Percentiles rank a stretch among this genome's conserved stretches.
Conservation (phyloP, 2,113 vertebrate genomes). For the Axis porcinus region DNA sequence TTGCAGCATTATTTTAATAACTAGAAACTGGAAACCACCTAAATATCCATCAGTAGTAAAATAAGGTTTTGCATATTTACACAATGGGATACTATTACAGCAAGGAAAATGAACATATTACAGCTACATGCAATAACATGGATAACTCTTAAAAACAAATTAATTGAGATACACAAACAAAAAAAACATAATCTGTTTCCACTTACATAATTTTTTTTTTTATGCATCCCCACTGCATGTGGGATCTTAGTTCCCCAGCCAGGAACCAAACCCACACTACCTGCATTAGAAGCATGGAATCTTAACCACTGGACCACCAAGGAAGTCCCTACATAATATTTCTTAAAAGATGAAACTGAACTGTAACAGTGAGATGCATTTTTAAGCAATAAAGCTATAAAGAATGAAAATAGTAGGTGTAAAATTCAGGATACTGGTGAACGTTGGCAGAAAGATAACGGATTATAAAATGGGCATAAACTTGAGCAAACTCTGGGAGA, state of each 20-base stretch:
- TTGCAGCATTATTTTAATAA: background rate
- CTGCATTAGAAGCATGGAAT: background rate
- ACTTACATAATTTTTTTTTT: background rate
- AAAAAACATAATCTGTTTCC: background rate
- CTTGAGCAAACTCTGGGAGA: background rate
- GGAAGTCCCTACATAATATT: background rate
- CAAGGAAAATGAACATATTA: background rate
- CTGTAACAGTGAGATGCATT: background rate
- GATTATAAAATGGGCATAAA: background rate
- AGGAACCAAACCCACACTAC: background rate
- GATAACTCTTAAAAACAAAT: background rate
- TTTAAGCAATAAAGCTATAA: background rate
- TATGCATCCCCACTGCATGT: background rate
- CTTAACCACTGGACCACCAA: background rate
- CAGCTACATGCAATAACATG: background rate
- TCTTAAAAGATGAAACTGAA: background rate
- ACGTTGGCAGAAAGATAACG: background rate
- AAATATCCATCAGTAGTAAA: background rate
- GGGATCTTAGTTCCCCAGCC: background rate
- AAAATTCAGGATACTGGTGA: background rate
- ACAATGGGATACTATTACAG: background rate
- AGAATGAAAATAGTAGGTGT: background rate
- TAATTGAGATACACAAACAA: background rate
- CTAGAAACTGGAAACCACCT: background rate
- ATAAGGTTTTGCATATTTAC: background rate